A percentile compares a stretch with the other conserved stretches of the same genome.
Conservation (phyloP, 2,113 vertebrate species). For the Nerophis ophidion region DNA sequence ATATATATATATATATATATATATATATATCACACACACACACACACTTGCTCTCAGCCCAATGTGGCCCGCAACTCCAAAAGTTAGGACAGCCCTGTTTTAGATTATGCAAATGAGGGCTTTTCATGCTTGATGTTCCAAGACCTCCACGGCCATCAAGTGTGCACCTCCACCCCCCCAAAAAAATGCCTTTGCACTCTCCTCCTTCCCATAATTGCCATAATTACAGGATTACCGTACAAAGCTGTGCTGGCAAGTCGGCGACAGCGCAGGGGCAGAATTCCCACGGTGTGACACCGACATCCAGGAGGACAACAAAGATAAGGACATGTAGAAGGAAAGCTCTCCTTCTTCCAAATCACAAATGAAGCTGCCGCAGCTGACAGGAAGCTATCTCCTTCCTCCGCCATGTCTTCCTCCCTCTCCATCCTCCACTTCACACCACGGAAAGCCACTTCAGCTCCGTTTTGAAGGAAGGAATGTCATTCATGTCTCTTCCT, state of each 20-base stretch:
- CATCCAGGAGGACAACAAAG: conserved; percentile 65
- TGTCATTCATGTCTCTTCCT: not conserved
- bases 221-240: conserved; percentile 69
- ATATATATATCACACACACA: too few species aligned
- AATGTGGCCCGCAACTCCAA: too few species aligned
- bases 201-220: conserved; percentile 58
- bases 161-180: too few species aligned
- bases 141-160: too few species aligned
- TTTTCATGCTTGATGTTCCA: too few species aligned
- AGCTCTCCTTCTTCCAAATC: conserved; percentile 62
- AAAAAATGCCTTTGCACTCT: conserved; percentile 4
- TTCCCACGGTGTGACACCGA: conserved; percentile 54
- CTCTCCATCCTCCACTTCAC: not conserved
- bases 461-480: not conserved
- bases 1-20: too few species aligned
- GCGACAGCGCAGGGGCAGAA: conserved; percentile 50
- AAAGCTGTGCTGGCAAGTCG: conserved; percentile 47
- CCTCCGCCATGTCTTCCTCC: conserved; percentile 28
- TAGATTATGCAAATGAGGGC: too few species aligned
- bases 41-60: too few species aligned
- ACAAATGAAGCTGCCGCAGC: conserved; percentile 66
- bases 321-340: conserved; percentile 64
- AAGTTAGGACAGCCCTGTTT: too few species aligned
- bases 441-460: conserved; percentile 5
- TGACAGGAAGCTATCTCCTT: conserved; percentile 41